Base-by-base conservation (phyloP, 2,888 invertebrate genomes). In the Pachycephus smyrnensis region DNA sequence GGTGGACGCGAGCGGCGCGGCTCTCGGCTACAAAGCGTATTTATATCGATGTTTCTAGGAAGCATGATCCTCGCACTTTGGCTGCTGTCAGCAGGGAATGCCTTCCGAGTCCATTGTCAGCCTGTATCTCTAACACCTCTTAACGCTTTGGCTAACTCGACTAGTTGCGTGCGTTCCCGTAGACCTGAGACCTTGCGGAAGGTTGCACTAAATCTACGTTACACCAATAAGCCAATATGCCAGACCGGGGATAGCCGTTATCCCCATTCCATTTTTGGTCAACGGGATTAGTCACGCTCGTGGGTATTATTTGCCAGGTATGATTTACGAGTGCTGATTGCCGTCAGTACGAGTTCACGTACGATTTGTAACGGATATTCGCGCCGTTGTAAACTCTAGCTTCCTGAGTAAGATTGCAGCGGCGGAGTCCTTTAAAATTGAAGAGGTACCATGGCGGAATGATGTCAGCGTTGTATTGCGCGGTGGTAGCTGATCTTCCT, bases 41-140 rank as follows among this genome's bases (percentile, higher is more conserved):
- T 73, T 73, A 78, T 78, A 78, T 76, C 76, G 71, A 68, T 75
- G 31, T 76, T 78, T 78, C 78, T 76, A 73, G 76, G 78, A 78
- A 78, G 78, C 75, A 76, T 76, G 78, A 76, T 78, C 68, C 69
- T 73, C 74, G 74, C 76, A 73, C 76, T 76, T 78, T 71, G 73
- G 76, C 76, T 73, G 78, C 78, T 78, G 78, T 74, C 74, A 74
- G 74, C 74, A 33, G 74, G 74, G 74, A 71, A 71, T 71, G 31
- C 71, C 71, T 71, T 33, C 32, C 71, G 71, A 71, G 32, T 31
- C 71, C 71, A 32, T 71, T 71, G 71, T 71, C 32, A 33, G 33
- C 3, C 32, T 33, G 6, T 31, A 69, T 37, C 37, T 37, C 37
- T 37, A 37, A 23, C 23, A 2, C 9, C 23, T 55, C 55, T 55